Conservation (phyloP, 2,113 vertebrate species). For the Tylochromis polylepis region DNA sequence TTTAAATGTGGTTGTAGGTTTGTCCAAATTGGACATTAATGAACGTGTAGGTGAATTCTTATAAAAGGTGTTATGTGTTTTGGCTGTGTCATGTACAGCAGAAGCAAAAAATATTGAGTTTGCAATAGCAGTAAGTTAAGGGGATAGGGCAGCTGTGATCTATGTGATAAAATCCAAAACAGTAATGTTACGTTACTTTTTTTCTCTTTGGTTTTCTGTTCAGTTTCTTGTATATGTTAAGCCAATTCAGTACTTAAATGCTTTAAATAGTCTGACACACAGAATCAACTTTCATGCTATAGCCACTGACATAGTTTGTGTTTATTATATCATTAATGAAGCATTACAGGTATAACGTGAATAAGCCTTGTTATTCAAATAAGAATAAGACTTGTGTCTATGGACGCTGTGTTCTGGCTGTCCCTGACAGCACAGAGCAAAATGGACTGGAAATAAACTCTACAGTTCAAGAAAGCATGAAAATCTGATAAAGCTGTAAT, state of each 20-base stretch:
- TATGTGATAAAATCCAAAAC: neutral
- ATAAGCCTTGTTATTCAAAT: neutral
- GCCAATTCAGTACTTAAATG: neutral
- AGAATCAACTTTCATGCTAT: neutral
- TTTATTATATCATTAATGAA: neutral
- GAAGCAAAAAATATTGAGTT: neutral
- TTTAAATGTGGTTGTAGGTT: neutral
- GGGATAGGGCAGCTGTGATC: too few species aligned
- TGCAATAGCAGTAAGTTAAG: neutral
- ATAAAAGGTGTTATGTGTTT: neutral
- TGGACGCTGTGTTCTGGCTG: neutral
- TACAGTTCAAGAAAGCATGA: neutral
- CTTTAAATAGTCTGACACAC: neutral
- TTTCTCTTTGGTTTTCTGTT: neutral
- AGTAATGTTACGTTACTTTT: neutral
- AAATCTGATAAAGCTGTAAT: neutral
- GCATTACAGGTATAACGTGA: fast-evolving
- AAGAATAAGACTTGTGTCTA: neutral
- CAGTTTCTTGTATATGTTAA: neutral
- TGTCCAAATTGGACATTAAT: neutral
- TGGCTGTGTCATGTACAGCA: neutral
- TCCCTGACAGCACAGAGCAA: neutral
- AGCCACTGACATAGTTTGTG: neutral
- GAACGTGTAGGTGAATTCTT: neutral
- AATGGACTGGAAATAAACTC: neutral